Evolutionary conservation across 2,797 vertebrate species (phyloP), one percentile per base, ranked within the genome.

Genomic region (Silurus aristotelis): DNA sequence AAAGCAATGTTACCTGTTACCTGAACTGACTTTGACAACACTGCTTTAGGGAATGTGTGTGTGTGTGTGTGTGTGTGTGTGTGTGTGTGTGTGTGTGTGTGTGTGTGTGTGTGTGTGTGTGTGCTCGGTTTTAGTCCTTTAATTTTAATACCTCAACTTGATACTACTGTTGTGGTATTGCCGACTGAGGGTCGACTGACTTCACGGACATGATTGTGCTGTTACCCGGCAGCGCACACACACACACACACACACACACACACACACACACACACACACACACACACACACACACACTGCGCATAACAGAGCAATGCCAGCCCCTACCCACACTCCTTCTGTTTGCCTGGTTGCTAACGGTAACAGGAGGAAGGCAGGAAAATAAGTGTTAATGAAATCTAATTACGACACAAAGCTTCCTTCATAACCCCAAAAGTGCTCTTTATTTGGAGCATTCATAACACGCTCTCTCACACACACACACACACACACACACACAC

Each of bases 291-390:
- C 81, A 84, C 75, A 80, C n/a, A 55, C n/a, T 22, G 3, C 15
- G 22, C 48, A 15, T 10, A 66, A 25, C 19, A 48, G 48, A 20
- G n/a, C 82, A 80, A 85, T 78, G 83, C 61, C 80, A 85, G 46
- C n/a, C 72, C 60, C 48, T 76, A 60, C 75, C 75, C 82, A 86
- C 79, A 58, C 68, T 46, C 73, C 83, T 56, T 25, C 84, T 87
- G 86, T 88, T 88, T 90, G 86, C 83, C 75, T 86, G 76, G 89
- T 90, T 90, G 86, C 87, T 86, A 83, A 67, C 19, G 79, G 87
- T 43, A 84, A 90, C 87, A 60, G 79, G 58, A 81, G 46, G 63
- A 84, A 73, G 63, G 72, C 78, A 81, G 80, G 64, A 71, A 85
- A 84, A 84, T 73, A 89, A 82, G 20, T 7, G 46, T 87, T 86